A percentile compares a stretch with the other conserved stretches of the same genome.
Evolutionary conservation across 2,113 vertebrate species (phyloP).

Genomic region (Laticauda colubrina): DNA sequence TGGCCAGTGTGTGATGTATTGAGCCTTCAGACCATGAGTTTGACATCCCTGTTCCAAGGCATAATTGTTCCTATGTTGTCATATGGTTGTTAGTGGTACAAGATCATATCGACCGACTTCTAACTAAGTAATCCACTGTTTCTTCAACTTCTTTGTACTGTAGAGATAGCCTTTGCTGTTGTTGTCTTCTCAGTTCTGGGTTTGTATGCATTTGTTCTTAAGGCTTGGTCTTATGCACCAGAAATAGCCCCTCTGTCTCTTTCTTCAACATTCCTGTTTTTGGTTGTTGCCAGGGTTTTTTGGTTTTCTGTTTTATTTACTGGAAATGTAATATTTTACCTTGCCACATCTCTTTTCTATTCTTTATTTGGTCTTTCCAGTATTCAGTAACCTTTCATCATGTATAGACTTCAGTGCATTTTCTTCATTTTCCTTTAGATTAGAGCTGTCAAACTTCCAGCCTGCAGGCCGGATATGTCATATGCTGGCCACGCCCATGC

Average conservation of each 20-base stretch:
- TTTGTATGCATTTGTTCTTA: not conserved
- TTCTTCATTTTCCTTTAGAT: not conserved
- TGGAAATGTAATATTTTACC: not conserved
- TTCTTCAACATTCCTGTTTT: not conserved
- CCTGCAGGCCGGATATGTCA: too few species aligned
- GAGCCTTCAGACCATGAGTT: too few species aligned
- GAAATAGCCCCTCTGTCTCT: not conserved
- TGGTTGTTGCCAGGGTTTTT: not conserved
- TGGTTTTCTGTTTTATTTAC: not conserved
- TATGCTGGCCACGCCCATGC: too few species aligned
- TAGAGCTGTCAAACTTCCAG: too few species aligned
- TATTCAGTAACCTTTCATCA: not conserved
- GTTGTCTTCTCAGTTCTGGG: not conserved
- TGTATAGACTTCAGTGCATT: not conserved
- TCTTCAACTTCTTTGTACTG: not conserved
- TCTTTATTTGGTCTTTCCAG: not conserved
- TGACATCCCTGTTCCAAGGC: not conserved
- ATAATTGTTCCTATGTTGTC: not conserved
- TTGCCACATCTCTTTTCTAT: not conserved
- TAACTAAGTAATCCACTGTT: not conserved
- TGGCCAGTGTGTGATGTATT: too few species aligned
- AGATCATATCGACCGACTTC: not conserved
- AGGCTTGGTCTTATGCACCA: not conserved
- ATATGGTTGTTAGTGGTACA: not conserved
- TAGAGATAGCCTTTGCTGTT: not conserved